Evolutionary conservation across 1,140 invertebrate genomes (phyloP), one percentile per base, ranked within the genome.

Genomic region (Battus philenor): DNA sequence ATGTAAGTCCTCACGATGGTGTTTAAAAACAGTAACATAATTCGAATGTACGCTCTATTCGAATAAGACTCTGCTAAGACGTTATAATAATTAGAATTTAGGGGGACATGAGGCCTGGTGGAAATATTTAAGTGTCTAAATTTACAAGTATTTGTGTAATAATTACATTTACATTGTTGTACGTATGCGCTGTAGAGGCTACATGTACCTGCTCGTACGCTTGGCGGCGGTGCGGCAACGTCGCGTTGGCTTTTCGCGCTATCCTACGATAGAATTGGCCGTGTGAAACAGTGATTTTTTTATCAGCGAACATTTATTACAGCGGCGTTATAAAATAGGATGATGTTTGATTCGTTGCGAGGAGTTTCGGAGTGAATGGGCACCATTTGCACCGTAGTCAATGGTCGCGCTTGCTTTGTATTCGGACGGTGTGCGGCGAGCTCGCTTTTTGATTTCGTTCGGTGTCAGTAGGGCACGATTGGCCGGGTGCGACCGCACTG

Each of bases 191-290:
- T 77, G 69, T 72, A 44, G 64, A 76, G 64, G 59, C 71, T 81
- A 79, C 77, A 71, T 79, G 77, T 81, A 79, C 77, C 73, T 79
- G 77, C 70, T 74, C 57, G 76, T 68, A 70, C 64, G 72, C 68
- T 78, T 68, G 60, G 68, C 56, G 62, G 79, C 79, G 67, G 71
- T 70, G 71, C 63, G 80, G 80, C 80, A 84, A 84, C 80, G 75
- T 58, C 77, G 80, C 79, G 68, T 61, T 77, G 55, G 68, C 68
- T 74, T 78, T 79, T 78, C 68, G 69, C 66, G 68, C 69, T 78
- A 73, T 70, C 68, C 76, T 73, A 61, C 67, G 62, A 72, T 72
- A 54, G 68, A 74, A 62, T 65, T 62, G 55, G 47, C 59, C 57
- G 61, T 67, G 59, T 72, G 58, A 63, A 76, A 72, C 53, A 64